Percentiles rank a stretch among this genome's conserved stretches.
Evolutionary conservation across 1,140 invertebrate genomes (phyloP).

Genomic region (Patella vulgata): DNA sequence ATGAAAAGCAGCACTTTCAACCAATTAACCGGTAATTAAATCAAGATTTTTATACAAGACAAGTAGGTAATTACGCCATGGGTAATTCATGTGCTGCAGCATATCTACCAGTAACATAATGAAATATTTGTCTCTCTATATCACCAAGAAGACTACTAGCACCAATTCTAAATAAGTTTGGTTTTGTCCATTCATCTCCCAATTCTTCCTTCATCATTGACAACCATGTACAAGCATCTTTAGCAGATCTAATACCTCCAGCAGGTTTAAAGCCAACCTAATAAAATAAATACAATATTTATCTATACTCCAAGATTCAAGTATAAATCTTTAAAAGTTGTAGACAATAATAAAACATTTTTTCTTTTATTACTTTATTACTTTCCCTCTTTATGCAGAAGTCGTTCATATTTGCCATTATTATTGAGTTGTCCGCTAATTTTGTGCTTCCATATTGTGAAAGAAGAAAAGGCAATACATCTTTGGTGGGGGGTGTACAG

Average conservation of each 20-base stretch:
- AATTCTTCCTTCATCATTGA: slow-evolving; percentile 85
- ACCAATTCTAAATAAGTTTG: slow-evolving; percentile 90
- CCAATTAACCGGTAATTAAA: too few species aligned
- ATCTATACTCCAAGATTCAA: too few species aligned
- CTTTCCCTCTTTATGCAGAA: too few species aligned
- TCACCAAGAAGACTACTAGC: slow-evolving; percentile 89
- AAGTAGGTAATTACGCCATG: slow-evolving; percentile 54
- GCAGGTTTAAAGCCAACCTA: slow-evolving; percentile 97
- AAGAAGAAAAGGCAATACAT: too few species aligned
- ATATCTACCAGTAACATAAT: slow-evolving; percentile 65
- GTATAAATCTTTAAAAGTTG: neutral
- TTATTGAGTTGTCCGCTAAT: too few species aligned
- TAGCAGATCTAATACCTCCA: slow-evolving; percentile 89
- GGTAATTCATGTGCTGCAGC: slow-evolving; percentile 61
- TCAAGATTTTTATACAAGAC: too few species aligned
- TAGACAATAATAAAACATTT: neutral
- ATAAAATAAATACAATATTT: slow-evolving; percentile 28
- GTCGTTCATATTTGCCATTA: too few species aligned
- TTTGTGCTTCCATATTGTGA: too few species aligned
- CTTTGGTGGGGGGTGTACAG: too few species aligned
- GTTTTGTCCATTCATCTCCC: slow-evolving; percentile 86
- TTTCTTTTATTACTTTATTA: neutral
- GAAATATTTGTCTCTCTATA: slow-evolving; percentile 76
- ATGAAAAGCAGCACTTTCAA: too few species aligned
- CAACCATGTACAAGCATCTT: slow-evolving; percentile 89